These are phyloP conservation scores for Microhierax caerulescens DNA, from an alignment of 2,797 vertebrate species.

Conservation along the genomic window DNA sequence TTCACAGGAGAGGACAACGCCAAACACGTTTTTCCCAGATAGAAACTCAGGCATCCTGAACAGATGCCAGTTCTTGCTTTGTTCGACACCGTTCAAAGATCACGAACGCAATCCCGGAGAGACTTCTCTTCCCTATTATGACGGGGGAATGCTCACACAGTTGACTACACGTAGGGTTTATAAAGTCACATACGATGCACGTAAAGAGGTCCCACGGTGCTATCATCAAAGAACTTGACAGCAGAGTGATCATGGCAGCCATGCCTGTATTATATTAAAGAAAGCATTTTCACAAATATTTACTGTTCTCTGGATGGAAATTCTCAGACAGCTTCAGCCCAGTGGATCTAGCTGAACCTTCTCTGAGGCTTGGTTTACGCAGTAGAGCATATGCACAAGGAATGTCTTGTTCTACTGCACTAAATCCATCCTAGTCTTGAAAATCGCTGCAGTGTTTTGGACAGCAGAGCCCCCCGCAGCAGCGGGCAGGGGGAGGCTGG, in stretches of 20 bases:
- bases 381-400: not conserved
- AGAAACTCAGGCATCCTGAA: not conserved
- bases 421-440: not conserved
- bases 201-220: not conserved
- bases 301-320: not conserved
- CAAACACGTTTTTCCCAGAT: not conserved
- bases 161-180: not conserved
- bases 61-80: not conserved
- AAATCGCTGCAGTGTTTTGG: not conserved
- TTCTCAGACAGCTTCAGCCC: not conserved
- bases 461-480: fast-evolving
- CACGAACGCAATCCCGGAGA: too few relatives aligned
- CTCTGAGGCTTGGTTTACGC: not conserved
- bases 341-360: not conserved
- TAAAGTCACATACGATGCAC: fast-evolving
- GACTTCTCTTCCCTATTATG: not conserved
- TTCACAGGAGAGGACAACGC: not conserved
- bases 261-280: not conserved
- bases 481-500: not conserved
- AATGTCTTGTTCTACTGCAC: not conserved
- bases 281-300: not conserved
- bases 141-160: too few relatives aligned
- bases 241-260: not conserved
- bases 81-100: not conserved
- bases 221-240: not conserved